These are phyloP conservation scores for Carapus acus DNA, from an alignment of 2,797 vertebrate species.

Conservation along the genomic window DNA sequence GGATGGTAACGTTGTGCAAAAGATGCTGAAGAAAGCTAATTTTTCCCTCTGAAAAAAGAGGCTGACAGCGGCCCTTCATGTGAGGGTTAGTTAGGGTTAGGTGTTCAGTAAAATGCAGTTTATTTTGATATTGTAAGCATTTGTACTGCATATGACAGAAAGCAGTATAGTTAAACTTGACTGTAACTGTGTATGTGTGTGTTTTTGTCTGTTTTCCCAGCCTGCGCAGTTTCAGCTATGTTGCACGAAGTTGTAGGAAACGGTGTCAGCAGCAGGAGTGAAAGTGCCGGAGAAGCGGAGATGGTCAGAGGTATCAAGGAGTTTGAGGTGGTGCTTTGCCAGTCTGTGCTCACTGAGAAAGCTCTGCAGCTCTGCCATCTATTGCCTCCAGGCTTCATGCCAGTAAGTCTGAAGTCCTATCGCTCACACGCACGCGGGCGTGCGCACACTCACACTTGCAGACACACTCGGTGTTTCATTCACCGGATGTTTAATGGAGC, in stretches of 20 bases:
- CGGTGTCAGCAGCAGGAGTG: slow-evolving; percentile 54
- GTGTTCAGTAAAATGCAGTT: too few species aligned
- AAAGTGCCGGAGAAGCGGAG: slow-evolving; percentile 34
- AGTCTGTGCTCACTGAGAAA: slow-evolving; percentile 75
- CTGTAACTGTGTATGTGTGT: not conserved
- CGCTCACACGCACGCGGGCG: slow-evolving; percentile 23
- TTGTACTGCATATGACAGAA: too few species aligned
- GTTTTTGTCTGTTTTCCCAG: slow-evolving; percentile 60
- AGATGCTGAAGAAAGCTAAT: too few species aligned
- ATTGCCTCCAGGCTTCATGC: slow-evolving; percentile 77
- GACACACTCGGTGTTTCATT: slow-evolving; percentile 41
- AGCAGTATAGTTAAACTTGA: too few species aligned
- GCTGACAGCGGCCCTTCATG: too few species aligned
- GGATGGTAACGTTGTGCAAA: too few species aligned
- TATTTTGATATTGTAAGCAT: too few species aligned
- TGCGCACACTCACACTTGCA: slow-evolving; percentile 5
- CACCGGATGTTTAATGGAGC: slow-evolving; percentile 65
- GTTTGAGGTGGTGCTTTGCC: slow-evolving; percentile 71
- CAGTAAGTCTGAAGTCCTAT: slow-evolving; percentile 73
- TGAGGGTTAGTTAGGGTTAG: too few species aligned
- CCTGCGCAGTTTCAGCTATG: slow-evolving; percentile 81
- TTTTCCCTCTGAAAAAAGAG: too few species aligned
- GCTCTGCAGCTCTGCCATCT: slow-evolving; percentile 79
- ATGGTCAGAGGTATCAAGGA: slow-evolving; percentile 58
- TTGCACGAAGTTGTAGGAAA: slow-evolving; percentile 70